Evolutionary conservation across 2,797 vertebrate genomes (phyloP).

Genomic region (Chromobotia macracanthus): DNA sequence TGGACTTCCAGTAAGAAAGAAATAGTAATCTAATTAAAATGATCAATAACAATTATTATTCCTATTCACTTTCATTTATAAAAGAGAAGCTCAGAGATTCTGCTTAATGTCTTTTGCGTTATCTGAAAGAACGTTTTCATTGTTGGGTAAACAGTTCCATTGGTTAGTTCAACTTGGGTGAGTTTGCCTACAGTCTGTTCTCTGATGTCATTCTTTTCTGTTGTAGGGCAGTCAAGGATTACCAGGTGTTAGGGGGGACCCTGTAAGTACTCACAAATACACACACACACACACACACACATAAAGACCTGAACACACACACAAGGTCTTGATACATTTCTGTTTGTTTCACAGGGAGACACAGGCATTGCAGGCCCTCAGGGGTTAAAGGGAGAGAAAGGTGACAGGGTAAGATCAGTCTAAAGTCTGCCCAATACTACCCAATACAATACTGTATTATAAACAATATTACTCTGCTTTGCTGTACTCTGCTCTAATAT

Average conservation of each 20-base stretch:
- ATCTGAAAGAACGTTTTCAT: not conserved
- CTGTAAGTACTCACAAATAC: slow-evolving; percentile 73
- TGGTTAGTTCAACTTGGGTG: not conserved
- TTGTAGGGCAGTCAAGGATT: slow-evolving; percentile 86
- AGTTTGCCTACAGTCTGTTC: not conserved
- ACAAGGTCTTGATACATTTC: not conserved
- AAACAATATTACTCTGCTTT: too few species aligned
- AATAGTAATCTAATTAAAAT: not conserved
- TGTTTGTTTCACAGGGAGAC: slow-evolving; percentile 78
- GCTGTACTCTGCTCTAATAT: too few species aligned
- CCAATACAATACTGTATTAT: not conserved
- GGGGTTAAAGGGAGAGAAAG: slow-evolving; percentile 83
- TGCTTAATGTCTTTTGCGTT: not conserved
- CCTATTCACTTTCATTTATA: too few species aligned
- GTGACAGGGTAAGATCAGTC: slow-evolving; percentile 84
- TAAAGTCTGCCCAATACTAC: not conserved
- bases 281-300: not conserved
- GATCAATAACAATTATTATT: too few species aligned
- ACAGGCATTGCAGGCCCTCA: slow-evolving; percentile 73
- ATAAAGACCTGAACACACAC: too few species aligned
- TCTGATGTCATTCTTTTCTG: slow-evolving; percentile 1
- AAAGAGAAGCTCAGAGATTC: too few species aligned
- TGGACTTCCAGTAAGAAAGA: slow-evolving; percentile 81
- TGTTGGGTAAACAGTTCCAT: not conserved
- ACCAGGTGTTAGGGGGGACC: slow-evolving; percentile 83